Evolutionary conservation across 1,140 invertebrate species (phyloP), one percentile per base, ranked within the genome.

Genomic region (Ladona fulva): DNA sequence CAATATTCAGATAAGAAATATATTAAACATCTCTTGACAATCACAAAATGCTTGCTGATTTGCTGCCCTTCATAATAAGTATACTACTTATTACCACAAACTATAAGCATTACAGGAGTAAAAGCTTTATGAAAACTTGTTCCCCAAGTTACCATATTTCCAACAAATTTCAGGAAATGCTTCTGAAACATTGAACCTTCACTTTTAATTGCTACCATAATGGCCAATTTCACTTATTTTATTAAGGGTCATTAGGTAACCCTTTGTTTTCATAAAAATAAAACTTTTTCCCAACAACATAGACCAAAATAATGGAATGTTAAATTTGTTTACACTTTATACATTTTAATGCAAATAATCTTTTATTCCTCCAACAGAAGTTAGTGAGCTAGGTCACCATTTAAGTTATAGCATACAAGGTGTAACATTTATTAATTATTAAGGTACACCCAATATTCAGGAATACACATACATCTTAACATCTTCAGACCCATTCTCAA

Each of bases 61-160:
- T 66, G 52, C 14, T 66, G 52, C 16, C 52, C 52, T 66, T 66
- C 14, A 66, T 66, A 66, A 66, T 66, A 66, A 66, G 52, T 66
- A 66, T 66, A 16, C 52, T 66, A 66, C 52, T 66, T 66, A 66
- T 66, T 66, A 66, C 52, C 52, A 66, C n/a, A 22, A 19, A 66
- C 52, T 66, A 66, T 66, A 66, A 66, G 52, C 52, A 66, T 66
- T 66, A 66, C 12, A 66, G 52, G 52, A 66, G 52, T 66, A 66
- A 66, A 66, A 66, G 52, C 52, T 66, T 66, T 66, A 66, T 66
- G 52, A 66, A 66, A 66, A 66, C 52, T 66, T 66, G 52, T 66
- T 66, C 52, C 52, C 52, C 52, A 66, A 66, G 52, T 66, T 66
- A 66, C 52, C 52, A 66, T 66, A 19, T 66, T 66, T 66, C 52